These are phyloP conservation scores for Tridacna crocea DNA, from an alignment of 2,888 invertebrate genomes.

Conservation along the genomic window DNA sequence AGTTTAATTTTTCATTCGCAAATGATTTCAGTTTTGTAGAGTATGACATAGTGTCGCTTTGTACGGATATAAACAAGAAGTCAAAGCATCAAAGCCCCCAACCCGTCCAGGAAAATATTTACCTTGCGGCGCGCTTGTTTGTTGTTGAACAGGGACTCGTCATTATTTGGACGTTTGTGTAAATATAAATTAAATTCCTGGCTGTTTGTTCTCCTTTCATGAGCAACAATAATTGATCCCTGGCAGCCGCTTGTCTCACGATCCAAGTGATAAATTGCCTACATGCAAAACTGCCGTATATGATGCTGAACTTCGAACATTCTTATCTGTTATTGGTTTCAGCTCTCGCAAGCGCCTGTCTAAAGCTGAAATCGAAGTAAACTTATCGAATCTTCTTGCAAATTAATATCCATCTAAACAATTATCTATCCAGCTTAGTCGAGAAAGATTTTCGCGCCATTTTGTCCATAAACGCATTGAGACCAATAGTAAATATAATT, in stretches of 20 bases:
- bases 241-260: conserved; percentile 19
- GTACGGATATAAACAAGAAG: conserved; percentile 1
- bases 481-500: too few species aligned
- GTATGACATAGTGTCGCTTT: too few species aligned
- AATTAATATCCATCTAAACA: too few species aligned
- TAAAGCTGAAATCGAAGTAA: too few species aligned
- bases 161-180: conserved; percentile 63
- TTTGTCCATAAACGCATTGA: too few species aligned
- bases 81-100: conserved; percentile 16
- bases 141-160: conserved; percentile 62
- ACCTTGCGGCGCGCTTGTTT: conserved; percentile 58
- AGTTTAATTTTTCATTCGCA: too few species aligned
- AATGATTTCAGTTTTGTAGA: too few species aligned
- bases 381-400: too few species aligned
- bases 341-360: too few species aligned
- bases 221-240: conserved; percentile 49
- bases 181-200: conserved; percentile 64
- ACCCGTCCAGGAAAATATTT: conserved; percentile 56
- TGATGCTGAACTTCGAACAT: background rate
- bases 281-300: conserved; percentile 3
- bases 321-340: background rate
- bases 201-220: conserved; percentile 63
- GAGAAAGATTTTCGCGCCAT: too few species aligned
- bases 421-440: too few species aligned
- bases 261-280: conserved; percentile 11